phyloP scores from a whole-genome alignment of 2,797 vertebrate species.

The Austrolebias charrua region DNA sequence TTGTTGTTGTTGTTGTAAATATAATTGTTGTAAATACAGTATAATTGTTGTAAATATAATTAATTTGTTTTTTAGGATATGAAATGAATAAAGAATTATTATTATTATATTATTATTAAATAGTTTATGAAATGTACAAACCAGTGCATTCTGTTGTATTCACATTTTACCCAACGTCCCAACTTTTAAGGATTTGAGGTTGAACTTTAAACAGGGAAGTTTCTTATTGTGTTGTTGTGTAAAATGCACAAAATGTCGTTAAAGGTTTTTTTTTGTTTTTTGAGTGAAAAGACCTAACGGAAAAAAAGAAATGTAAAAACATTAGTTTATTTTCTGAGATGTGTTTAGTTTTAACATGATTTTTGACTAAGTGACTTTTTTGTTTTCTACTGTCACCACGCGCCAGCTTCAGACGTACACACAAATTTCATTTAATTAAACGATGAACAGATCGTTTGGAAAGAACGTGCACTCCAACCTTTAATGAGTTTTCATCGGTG shows the following conservation, averaged over 20 bases:
- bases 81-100: too few relatives aligned
- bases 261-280: constrained; percentile 15
- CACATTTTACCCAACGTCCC: too few relatives aligned
- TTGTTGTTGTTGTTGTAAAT: too few relatives aligned
- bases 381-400: not conserved
- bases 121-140: too few relatives aligned
- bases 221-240: not conserved
- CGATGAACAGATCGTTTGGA: constrained; percentile 3
- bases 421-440: constrained; percentile 26
- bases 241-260: constrained; percentile 10
- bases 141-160: too few relatives aligned
- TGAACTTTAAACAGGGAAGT: constrained; percentile 8
- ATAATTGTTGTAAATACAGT: too few relatives aligned
- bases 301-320: not conserved
- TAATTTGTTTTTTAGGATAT: too few relatives aligned
- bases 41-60: too few relatives aligned
- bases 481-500: constrained; percentile 6
- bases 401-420: constrained; percentile 19
- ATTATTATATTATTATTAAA: too few relatives aligned
- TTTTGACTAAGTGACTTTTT: constrained; percentile 9
- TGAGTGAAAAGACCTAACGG: constrained; percentile 29
- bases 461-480: not conserved
- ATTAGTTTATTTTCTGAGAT: constrained; percentile 10
- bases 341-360: constrained; percentile 6
- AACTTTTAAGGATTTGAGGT: too few relatives aligned